phyloP scores from a whole-genome alignment of 2,888 invertebrate genomes.

The Eucera pruinosa region DNA sequence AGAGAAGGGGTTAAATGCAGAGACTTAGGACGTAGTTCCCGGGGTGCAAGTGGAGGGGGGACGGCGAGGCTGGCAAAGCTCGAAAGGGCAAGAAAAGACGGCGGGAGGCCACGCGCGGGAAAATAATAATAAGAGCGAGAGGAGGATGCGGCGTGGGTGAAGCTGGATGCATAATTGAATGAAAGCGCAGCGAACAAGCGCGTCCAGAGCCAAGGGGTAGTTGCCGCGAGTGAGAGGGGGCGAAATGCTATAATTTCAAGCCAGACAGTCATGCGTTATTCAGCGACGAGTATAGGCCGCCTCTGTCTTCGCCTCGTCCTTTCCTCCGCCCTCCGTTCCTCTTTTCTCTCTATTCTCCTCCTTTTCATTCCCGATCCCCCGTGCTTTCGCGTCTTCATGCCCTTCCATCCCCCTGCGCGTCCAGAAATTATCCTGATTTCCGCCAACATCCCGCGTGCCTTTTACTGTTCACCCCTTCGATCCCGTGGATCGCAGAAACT shows the following conservation, averaged over 20 bases:
- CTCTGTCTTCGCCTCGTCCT: conserved; percentile 54
- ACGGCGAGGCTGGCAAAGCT: no score
- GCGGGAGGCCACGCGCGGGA: conserved; percentile 46
- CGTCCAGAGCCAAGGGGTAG: conserved; percentile 69
- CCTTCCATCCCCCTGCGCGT: not conserved
- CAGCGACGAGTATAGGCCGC: conserved; percentile 69
- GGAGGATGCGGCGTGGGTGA: conserved; percentile 32
- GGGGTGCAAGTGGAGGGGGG: no score
- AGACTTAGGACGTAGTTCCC: no score
- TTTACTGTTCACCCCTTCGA: no score
- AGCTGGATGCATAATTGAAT: conserved; percentile 80
- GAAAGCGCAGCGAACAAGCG: conserved; percentile 75
- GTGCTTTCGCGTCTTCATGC: conserved; percentile 3
- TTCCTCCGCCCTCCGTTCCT: conserved; percentile 28
- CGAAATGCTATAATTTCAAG: conserved; percentile 80
- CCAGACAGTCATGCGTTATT: conserved; percentile 83
- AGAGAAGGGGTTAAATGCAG: no score
- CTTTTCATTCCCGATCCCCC: conserved; percentile 70
- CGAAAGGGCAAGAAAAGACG: conserved; percentile 22
- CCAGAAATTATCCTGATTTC: conserved; percentile 9
- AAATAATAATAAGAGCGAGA: conserved; percentile 68
- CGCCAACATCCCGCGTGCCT: not conserved
- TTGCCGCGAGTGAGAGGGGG: conserved; percentile 66
- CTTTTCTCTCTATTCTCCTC: conserved; percentile 48
- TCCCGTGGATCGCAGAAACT: no score